Base-by-base conservation (phyloP, 2,797 vertebrate genomes). In the Megalops cyprinoides region DNA sequence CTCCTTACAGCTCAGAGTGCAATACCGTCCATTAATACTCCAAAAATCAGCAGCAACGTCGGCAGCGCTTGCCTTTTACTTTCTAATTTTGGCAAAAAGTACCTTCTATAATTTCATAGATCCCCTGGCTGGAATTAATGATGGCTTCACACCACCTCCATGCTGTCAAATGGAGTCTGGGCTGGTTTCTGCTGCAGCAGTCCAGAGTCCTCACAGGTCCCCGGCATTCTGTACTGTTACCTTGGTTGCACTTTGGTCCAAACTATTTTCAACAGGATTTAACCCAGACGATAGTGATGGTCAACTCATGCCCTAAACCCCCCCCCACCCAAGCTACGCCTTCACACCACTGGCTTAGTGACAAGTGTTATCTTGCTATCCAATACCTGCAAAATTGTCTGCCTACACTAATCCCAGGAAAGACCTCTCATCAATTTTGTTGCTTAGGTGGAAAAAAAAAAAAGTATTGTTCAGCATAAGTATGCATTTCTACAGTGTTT, bases 351-450 rank as follows among this genome's bases (percentile, higher is more conserved):
- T 39, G 37, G 31, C 67, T 39, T 37, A 71, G 67, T 71, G 37
- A 71, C 37, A 71, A 71, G 67, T 44, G 8, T 71, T n/a, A 71
- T n/a, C 23, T 18, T 44, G 67, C n/a, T 44, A 71, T 71, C 37
- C 37, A 71, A 42, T 23, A 20, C 67, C 67, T 71, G 44, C 23
- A 6, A 71, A 71, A 42, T 23, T 8, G 39, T n/a, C 67, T 71
- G 67, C 67, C 67, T 39, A 71, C 67, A n/a, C 67, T 42, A 44
- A 42, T 71, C 67, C n/a, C 67, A 71, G 67, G 20, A 44, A 34
- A 71, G 20, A 39, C 37, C n/a, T 12, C 67, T 25, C 14, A n/a
- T 71, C 67, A 71, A 44, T 44, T 71, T 67, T 42, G 37, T 20
- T 42, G 67, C 3, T 67, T 34, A 39, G n/a, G 39, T 67, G 34